Conservation (phyloP, 1,140 invertebrate species). For the Matsumurasca onukii region DNA sequence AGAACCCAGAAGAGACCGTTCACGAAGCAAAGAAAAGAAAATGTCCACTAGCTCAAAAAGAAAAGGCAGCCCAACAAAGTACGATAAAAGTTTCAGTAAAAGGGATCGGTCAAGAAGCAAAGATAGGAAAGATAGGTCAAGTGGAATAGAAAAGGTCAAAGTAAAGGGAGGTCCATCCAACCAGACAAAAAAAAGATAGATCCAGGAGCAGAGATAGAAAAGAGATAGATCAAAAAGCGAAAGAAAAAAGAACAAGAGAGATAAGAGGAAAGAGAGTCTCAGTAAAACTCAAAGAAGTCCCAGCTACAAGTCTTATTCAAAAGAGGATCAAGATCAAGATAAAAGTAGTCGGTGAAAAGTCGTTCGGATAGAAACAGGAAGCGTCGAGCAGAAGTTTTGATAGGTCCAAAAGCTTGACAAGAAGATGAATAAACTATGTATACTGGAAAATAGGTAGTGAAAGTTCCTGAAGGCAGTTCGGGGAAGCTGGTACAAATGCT, state of each 20-base stretch:
- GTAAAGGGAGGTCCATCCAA: too few species aligned
- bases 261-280: constrained; percentile 8
- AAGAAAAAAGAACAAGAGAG: not conserved
- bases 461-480: constrained; percentile 35
- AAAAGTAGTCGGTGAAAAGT: constrained; percentile 4
- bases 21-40: not conserved
- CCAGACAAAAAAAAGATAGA: not conserved
- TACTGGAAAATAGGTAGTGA: constrained; percentile 43
- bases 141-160: too few species aligned
- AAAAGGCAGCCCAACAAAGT: not conserved
- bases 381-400: constrained; percentile 26
- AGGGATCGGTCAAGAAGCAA: not conserved
- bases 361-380: not conserved
- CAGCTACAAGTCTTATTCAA: not conserved
- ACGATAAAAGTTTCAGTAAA: not conserved
- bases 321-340: constrained; percentile 12
- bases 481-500: not conserved
- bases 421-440: constrained; percentile 20
- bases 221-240: not conserved
- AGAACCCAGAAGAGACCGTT: not conserved
- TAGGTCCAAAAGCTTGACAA: constrained; percentile 19
- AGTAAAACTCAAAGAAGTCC: constrained; percentile 5
- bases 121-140: constrained; percentile 14
- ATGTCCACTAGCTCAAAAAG: not conserved
- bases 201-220: constrained; percentile 17